phyloP scores from a whole-genome alignment of 2,113 vertebrate species.

The Ancistrus triradiatus region DNA sequence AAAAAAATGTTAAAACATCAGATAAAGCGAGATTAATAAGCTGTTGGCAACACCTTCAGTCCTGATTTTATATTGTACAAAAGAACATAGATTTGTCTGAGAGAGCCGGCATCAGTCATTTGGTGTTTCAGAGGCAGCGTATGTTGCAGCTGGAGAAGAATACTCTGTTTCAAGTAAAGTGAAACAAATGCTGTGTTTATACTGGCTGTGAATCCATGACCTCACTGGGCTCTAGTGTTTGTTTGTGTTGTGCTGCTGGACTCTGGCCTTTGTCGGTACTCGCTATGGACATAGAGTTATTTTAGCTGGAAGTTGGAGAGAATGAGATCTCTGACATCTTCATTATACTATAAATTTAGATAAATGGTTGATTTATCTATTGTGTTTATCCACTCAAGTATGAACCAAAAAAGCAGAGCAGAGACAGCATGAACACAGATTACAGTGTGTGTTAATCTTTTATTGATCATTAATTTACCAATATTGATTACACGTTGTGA shows the following conservation, averaged over 20 bases:
- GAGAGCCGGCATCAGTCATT: constrained; percentile 12
- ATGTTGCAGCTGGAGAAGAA: neutral
- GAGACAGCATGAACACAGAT: neutral
- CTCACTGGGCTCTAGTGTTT: constrained; percentile 59
- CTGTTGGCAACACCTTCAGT: neutral
- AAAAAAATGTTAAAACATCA: constrained; percentile 25
- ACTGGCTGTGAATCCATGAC: constrained; percentile 46
- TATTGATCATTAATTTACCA: constrained; percentile 11
- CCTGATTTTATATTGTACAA: constrained; percentile 26
- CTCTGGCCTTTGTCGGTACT: constrained; percentile 52
- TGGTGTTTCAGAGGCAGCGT: neutral
- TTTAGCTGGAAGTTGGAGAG: neutral
- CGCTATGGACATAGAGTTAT: neutral
- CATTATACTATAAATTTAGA: neutral
- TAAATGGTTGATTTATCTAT: neutral
- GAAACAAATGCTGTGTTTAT: constrained; percentile 30
- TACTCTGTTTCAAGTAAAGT: neutral
- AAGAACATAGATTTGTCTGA: constrained; percentile 25
- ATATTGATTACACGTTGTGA: too few species aligned
- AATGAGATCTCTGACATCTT: neutral
- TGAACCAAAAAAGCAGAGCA: neutral
- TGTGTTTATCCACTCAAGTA: neutral
- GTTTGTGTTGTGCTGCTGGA: constrained; percentile 61
- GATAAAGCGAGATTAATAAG: constrained; percentile 6
- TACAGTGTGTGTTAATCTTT: neutral